A percentile compares a stretch with the other conserved stretches of the same genome.
These are phyloP conservation scores for Ptychadena robeensis DNA, from an alignment of 2,797 vertebrate genomes.

Conservation along the genomic window DNA sequence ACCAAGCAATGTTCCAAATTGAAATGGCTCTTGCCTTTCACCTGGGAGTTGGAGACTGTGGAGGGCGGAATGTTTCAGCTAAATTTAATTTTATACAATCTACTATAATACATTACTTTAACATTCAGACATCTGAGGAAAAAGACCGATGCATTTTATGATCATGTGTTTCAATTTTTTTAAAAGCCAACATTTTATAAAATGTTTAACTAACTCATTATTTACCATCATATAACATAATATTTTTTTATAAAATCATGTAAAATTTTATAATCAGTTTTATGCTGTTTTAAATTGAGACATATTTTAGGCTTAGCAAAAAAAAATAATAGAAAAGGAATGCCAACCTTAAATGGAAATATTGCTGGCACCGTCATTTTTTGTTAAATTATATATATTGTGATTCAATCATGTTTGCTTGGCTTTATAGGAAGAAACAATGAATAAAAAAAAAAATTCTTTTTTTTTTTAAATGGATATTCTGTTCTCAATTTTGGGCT, in stretches of 20 bases:
- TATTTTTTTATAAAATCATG: not conserved
- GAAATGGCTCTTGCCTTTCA: constrained; percentile 43
- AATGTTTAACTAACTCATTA: not conserved
- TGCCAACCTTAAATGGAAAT: not conserved
- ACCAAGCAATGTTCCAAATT: constrained; percentile 50
- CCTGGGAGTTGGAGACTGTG: constrained; percentile 23
- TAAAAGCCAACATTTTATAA: not conserved
- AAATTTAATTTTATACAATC: constrained; percentile 55
- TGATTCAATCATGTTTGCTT: not conserved
- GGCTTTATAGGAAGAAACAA: not conserved
- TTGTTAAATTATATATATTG: not conserved
- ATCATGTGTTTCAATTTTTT: not conserved
- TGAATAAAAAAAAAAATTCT: too few species aligned
- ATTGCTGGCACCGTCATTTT: not conserved
- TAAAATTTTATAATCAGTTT: not conserved
- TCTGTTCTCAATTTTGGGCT: not conserved
- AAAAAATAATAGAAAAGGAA: not conserved
- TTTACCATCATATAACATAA: not conserved
- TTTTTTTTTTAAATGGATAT: not conserved
- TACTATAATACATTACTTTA: constrained; percentile 27
- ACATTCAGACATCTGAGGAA: constrained; percentile 25
- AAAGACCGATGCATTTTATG: not conserved
- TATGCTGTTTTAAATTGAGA: not conserved
- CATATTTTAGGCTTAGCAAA: not conserved
- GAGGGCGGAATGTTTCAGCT: constrained; percentile 32